These are phyloP conservation scores for Mnemiopsis leidyi DNA, from an alignment of 37 sponge, comb jelly and placozoan species.

Conservation along the genomic window DNA sequence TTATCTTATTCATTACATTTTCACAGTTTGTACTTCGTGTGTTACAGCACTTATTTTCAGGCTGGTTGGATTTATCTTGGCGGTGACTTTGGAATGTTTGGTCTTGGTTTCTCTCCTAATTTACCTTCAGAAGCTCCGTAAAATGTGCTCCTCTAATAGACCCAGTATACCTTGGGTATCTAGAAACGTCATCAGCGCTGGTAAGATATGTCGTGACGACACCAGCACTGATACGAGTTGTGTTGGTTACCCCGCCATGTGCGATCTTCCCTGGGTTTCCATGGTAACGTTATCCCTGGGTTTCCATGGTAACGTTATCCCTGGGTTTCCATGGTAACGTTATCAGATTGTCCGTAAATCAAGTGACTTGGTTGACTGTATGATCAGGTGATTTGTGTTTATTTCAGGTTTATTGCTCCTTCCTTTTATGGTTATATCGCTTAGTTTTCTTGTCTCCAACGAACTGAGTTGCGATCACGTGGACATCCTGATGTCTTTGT, in stretches of 20 bases:
- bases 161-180: neutral
- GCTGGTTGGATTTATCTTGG: neutral
- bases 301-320: no score
- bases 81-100: neutral
- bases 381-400: no score
- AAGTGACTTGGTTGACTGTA: no score
- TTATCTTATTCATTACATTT: no score
- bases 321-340: no score
- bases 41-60: no score
- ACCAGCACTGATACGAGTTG: neutral
- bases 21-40: no score
- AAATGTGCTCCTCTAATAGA: neutral
- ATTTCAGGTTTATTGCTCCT: neutral
- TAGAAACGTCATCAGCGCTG: conserved; percentile 22
- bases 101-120: neutral
- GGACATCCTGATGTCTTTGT: conserved; percentile 6
- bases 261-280: no score
- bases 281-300: no score
- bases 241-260: no score
- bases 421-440: neutral
- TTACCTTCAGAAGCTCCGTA: neutral
- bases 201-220: neutral
- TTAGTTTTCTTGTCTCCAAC: neutral
- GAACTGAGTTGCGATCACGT: neutral
- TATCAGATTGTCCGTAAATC: no score